Evolutionary conservation across 2,113 vertebrate genomes (phyloP).

Genomic region (Phaetusa simplex): DNA sequence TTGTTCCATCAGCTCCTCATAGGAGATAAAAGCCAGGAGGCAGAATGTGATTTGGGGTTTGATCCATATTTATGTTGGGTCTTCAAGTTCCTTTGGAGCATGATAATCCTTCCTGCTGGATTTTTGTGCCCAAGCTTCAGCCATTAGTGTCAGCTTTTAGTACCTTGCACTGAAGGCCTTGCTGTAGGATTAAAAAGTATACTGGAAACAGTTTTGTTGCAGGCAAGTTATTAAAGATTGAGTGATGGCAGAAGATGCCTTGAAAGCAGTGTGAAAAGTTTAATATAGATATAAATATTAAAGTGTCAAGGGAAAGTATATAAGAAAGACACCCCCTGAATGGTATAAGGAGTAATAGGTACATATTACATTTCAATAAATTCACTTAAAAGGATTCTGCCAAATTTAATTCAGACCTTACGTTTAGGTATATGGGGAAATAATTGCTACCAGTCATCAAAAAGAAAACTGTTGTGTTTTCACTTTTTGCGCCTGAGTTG

Average conservation of each 20-base stretch:
- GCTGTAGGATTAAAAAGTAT: background rate
- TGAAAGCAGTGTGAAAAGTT: background rate
- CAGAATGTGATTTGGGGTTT: background rate
- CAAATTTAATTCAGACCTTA: background rate
- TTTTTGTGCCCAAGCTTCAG: background rate
- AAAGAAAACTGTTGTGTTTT: background rate
- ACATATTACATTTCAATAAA: background rate
- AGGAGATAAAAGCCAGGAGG: background rate
- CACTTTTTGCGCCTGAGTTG: background rate
- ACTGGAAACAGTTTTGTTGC: background rate
- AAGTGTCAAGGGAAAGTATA: background rate
- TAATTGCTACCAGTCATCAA: background rate
- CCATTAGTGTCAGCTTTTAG: background rate
- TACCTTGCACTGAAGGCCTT: background rate
- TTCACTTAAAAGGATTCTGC: background rate
- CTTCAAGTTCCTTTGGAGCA: background rate
- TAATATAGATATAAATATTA: conserved; percentile 6
- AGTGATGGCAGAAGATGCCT: background rate
- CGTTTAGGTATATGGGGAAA: background rate
- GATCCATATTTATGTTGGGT: background rate
- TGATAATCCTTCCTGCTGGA: background rate
- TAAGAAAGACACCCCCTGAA: background rate
- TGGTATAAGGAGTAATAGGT: background rate
- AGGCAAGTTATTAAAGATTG: background rate
- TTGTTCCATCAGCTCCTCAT: background rate